These are phyloP conservation scores for Piaya cayana DNA, from an alignment of 2,113 vertebrate species.

Conservation along the genomic window DNA sequence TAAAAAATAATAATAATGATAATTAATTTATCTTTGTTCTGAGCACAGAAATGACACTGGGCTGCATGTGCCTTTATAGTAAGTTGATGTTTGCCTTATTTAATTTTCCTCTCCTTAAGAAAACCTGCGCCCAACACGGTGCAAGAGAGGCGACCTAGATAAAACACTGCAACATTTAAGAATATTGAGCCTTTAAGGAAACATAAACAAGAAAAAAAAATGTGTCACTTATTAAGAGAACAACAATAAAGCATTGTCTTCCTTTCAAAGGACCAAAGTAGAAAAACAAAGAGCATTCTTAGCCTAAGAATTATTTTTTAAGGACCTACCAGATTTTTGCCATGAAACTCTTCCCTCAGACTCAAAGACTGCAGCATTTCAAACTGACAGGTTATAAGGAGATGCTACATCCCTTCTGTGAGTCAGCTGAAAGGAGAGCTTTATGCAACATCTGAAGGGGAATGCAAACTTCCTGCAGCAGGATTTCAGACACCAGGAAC, in stretches of 20 bases:
- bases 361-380: neutral
- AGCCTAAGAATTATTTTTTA: neutral
- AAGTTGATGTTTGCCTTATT: neutral
- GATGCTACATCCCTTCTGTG: neutral
- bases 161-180: neutral
- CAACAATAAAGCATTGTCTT: neutral
- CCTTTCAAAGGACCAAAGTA: neutral
- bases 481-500: neutral
- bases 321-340: neutral
- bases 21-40: neutral
- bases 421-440: neutral
- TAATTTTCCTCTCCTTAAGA: neutral
- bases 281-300: neutral
- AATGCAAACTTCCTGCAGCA: neutral
- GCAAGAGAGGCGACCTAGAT: neutral
- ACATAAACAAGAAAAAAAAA: neutral
- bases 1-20: too few relatives aligned
- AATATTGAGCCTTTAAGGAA: neutral
- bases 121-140: neutral
- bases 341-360: neutral
- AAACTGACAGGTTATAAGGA: neutral
- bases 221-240: neutral
- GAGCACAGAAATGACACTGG: neutral
- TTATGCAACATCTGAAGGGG: neutral
- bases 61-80: neutral